A percentile compares a stretch with the other conserved stretches of the same genome.
These are phyloP conservation scores for Aptenodytes patagonicus DNA, from an alignment of 2,113 vertebrate genomes.

Conservation along the genomic window DNA sequence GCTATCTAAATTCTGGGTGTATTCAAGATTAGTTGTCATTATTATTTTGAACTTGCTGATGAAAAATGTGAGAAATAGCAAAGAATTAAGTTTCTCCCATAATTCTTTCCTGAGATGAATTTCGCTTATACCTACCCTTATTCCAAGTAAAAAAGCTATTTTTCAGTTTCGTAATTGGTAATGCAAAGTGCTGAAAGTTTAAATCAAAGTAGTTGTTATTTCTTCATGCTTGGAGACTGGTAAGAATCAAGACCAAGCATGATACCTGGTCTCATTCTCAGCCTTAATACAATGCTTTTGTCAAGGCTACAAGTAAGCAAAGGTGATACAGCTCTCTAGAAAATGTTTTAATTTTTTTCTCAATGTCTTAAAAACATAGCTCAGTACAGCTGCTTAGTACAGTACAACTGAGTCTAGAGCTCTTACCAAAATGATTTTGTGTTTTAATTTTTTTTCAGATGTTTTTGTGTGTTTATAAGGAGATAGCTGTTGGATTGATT, in stretches of 20 bases:
- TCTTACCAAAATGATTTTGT: not conserved
- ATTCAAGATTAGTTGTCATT: not conserved
- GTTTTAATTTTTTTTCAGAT: constrained; percentile 25
- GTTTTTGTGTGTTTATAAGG: constrained; percentile 49
- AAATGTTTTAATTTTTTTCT: not conserved
- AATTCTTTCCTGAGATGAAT: not conserved
- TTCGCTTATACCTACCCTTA: not conserved
- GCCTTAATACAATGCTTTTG: not conserved
- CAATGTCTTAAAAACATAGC: not conserved
- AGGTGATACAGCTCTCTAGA: not conserved
- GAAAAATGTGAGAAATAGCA: not conserved
- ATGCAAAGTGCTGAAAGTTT: not conserved
- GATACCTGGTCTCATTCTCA: not conserved
- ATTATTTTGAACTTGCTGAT: not conserved
- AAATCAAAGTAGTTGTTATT: not conserved
- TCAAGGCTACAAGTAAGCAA: not conserved
- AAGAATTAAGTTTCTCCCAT: not conserved
- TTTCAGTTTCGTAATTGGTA: not conserved
- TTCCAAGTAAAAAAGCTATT: not conserved
- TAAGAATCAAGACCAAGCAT: not conserved
- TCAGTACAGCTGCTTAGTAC: not conserved
- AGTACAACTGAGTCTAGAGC: not conserved
- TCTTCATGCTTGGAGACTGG: not conserved
- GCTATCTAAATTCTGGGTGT: not conserved
- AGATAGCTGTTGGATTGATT: constrained; percentile 30